Percentiles rank a stretch among this genome's conserved stretches.
phyloP scores from a whole-genome alignment of 2,797 vertebrate genomes.

The Kryptopterus vitreolus region DNA sequence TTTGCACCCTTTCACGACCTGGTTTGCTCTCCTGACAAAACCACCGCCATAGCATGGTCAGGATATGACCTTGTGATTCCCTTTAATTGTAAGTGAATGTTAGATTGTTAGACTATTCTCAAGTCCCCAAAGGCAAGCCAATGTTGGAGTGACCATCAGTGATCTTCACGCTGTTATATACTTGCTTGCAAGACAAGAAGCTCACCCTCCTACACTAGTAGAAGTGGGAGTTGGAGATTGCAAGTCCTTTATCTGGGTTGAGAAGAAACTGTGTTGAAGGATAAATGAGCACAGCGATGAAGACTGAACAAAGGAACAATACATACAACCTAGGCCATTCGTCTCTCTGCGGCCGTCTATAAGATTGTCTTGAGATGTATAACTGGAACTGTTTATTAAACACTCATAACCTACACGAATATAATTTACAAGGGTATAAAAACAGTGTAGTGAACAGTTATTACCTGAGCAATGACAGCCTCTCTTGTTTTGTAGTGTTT shows the following conservation, averaged over 20 bases:
- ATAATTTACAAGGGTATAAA: too few species aligned
- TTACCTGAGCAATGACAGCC: constrained; percentile 95
- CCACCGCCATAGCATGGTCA: background rate
- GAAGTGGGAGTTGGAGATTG: background rate
- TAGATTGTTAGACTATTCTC: background rate
- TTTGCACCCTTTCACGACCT: background rate
- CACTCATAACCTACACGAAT: background rate
- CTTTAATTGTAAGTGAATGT: background rate
- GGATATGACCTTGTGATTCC: background rate
- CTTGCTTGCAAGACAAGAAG: constrained; percentile 2
- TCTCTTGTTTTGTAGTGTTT: constrained; percentile 93
- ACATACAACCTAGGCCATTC: background rate
- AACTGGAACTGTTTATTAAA: background rate
- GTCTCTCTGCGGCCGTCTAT: background rate
- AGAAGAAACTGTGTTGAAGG: background rate
- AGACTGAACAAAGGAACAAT: background rate
- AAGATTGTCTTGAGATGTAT: background rate
- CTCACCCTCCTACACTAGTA: background rate
- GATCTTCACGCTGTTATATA: background rate
- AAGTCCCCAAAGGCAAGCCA: background rate
- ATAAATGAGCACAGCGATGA: background rate
- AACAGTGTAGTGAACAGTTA: background rate
- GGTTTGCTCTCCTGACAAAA: background rate
- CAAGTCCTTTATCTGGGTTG: background rate
- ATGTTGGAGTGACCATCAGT: background rate